Evolutionary conservation across 2,113 vertebrate species (phyloP).

Genomic region (Engraulis encrasicolus): DNA sequence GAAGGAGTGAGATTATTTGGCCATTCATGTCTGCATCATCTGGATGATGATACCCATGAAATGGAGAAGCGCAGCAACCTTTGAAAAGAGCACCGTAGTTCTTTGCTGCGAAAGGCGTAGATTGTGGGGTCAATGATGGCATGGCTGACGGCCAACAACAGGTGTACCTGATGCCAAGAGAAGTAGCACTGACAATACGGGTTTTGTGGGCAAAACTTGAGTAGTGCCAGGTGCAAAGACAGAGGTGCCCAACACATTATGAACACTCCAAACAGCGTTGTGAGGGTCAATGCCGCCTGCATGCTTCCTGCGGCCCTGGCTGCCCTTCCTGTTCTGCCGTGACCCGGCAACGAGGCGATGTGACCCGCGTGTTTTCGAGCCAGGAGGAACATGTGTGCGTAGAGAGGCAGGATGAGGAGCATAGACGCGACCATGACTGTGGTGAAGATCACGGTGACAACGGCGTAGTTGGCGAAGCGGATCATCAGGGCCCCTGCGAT

Average conservation of each 20-base stretch:
- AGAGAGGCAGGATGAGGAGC: conserved; percentile 85
- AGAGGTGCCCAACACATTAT: conserved; percentile 93
- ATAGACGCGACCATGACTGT: conserved; percentile 84
- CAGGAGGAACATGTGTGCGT: conserved; percentile 91
- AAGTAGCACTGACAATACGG: conserved; percentile 95
- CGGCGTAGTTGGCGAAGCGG: conserved; percentile 76
- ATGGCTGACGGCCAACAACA: conserved; percentile 89
- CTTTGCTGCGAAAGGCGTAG: conserved; percentile 90
- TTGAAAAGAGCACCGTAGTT: conserved; percentile 83
- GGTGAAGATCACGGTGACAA: conserved; percentile 84
- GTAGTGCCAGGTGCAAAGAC: conserved; percentile 86
- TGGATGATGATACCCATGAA: neutral
- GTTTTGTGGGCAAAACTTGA: conserved; percentile 85
- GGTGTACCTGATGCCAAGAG: conserved; percentile 89
- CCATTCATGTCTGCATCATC: too few species aligned
- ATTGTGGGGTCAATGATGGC: conserved; percentile 90
- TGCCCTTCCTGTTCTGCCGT: conserved; percentile 27
- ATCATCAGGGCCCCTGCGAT: conserved; percentile 82
- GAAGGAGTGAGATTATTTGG: too few species aligned
- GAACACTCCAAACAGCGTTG: conserved; percentile 90
- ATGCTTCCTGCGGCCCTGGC: conserved; percentile 73
- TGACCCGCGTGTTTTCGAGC: conserved; percentile 85
- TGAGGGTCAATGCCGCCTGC: conserved; percentile 87
- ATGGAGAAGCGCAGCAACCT: conserved; percentile 81
- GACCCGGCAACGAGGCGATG: conserved; percentile 75